Evolutionary conservation across 2,113 vertebrate species (phyloP).

Genomic region (Alligator mississippiensis): DNA sequence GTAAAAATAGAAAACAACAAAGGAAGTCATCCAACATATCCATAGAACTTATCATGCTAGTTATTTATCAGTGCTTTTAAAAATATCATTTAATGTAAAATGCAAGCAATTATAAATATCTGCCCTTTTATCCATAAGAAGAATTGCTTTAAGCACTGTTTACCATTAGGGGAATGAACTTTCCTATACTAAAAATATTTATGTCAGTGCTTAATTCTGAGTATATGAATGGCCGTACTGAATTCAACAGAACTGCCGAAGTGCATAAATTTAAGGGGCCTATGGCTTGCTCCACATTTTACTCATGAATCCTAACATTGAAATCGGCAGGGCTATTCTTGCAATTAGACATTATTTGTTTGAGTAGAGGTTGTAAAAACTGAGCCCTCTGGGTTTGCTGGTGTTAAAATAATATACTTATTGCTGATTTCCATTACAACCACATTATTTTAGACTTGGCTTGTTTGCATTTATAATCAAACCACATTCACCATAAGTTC

Average conservation of each 20-base stretch:
- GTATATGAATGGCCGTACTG: neutral
- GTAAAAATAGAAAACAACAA: conserved; percentile 50
- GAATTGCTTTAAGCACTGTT: no score
- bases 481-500: neutral
- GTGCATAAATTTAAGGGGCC: fast-evolving
- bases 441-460: neutral
- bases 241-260: neutral
- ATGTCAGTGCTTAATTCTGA: neutral
- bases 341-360: neutral
- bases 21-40: neutral
- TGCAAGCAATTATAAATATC: neutral
- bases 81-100: neutral
- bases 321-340: neutral
- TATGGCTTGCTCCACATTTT: neutral
- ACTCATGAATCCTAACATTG: neutral
- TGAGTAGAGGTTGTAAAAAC: neutral
- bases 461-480: neutral
- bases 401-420: neutral
- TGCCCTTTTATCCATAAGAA: no score
- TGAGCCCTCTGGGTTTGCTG: neutral
- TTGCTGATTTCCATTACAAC: neutral
- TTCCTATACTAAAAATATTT: neutral
- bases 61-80: neutral
- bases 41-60: fast-evolving
- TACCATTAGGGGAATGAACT: no score